A percentile compares a stretch with the other conserved stretches of the same genome.
These are phyloP conservation scores for Holothuria scabra DNA, from an alignment of 53 echinoderm and acorn worm species.

Conservation along the genomic window DNA sequence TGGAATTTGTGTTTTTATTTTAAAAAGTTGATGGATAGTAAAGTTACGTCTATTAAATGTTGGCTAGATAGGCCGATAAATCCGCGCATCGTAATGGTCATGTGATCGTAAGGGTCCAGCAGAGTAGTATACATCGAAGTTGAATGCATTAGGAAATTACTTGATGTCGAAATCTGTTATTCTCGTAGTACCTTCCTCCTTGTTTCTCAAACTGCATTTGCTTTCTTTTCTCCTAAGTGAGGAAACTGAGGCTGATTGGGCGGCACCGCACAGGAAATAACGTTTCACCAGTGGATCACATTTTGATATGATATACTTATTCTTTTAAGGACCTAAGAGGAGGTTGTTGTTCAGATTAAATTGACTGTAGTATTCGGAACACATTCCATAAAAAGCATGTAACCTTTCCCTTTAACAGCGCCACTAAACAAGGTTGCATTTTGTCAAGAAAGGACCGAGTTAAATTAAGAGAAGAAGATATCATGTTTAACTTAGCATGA, in stretches of 20 bases:
- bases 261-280: neutral
- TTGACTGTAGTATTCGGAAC: neutral
- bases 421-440: neutral
- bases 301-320: slow-evolving; percentile 23
- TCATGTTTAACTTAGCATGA: too few species aligned
- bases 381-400: neutral
- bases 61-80: neutral
- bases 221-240: neutral
- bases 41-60: slow-evolving; percentile 17
- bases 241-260: slow-evolving; percentile 7
- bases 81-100: neutral
- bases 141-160: slow-evolving; percentile 3
- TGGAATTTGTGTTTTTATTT: too few species aligned
- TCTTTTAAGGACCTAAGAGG: neutral
- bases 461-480: too few species aligned
- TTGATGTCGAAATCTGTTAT: slow-evolving; percentile 26
- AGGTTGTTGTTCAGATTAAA: neutral
- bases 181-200: slow-evolving; percentile 15
- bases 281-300: slow-evolving; percentile 18
- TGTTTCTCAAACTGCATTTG: neutral
- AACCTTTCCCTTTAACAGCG: neutral
- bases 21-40: slow-evolving; percentile 35
- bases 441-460: too few species aligned
- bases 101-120: neutral
- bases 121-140: neutral